These are phyloP conservation scores for Erpobdella octoculata DNA, from an alignment of 2,888 invertebrate genomes.

Conservation along the genomic window DNA sequence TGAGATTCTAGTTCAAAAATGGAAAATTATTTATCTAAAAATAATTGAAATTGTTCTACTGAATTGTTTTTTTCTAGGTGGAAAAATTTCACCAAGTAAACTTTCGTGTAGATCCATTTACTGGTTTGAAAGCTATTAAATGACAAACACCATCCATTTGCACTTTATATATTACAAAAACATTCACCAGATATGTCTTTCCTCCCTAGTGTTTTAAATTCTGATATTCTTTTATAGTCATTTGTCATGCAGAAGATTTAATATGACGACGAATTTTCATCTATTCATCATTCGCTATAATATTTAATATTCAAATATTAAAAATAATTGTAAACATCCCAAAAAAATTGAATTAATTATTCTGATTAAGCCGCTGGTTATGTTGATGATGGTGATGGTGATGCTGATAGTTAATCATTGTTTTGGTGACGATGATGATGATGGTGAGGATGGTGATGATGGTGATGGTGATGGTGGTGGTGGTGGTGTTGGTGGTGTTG, in stretches of 20 bases:
- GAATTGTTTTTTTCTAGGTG: background rate
- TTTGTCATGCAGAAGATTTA: too few species aligned
- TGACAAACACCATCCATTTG: background rate
- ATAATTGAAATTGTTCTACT: background rate
- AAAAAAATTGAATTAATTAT: background rate
- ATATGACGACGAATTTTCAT: too few species aligned
- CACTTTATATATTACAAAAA: background rate
- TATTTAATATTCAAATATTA: too few species aligned
- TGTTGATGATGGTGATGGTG: background rate
- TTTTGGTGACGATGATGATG: background rate
- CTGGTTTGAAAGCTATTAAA: background rate
- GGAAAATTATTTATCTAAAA: background rate
- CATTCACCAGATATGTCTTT: background rate
- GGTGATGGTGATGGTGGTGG: background rate
- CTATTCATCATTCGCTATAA: too few species aligned
- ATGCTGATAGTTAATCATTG: background rate
- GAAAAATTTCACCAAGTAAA: background rate
- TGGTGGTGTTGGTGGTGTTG: background rate
- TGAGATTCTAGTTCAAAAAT: background rate
- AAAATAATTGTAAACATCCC: too few species aligned
- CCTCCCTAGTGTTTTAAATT: background rate
- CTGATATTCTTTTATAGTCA: too few species aligned
- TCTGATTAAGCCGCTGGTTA: background rate
- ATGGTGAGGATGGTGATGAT: background rate
- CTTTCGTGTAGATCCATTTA: background rate